Percentiles rank a stretch among this genome's conserved stretches.
Conservation (phyloP, 2,888 invertebrate species). For the Crepidodera aurea region DNA sequence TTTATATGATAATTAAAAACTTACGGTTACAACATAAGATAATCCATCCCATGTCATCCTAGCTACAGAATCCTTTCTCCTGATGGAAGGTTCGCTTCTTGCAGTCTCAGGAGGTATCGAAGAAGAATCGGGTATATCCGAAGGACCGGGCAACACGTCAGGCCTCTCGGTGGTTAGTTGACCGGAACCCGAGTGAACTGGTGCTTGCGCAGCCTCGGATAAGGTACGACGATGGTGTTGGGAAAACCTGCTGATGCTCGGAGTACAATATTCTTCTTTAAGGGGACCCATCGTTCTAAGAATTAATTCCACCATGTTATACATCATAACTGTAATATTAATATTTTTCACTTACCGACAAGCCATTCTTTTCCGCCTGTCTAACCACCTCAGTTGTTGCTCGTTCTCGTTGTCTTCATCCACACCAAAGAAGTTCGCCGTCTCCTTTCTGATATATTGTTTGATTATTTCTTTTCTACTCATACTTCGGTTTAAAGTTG, state of each 20-base stretch:
- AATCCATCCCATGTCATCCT: conserved; percentile 83
- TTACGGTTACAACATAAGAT: conserved; percentile 81
- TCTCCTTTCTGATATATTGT: conserved; percentile 79
- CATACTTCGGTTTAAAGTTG: conserved; percentile 58
- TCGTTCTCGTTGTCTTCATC: conserved; percentile 79
- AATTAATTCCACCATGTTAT: no score
- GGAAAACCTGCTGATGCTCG: conserved; percentile 43
- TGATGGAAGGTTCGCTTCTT: conserved; percentile 56
- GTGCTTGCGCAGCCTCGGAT: conserved; percentile 34
- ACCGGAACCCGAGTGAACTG: conserved; percentile 44
- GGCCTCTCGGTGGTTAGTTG: conserved; percentile 57
- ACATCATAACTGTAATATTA: background rate
- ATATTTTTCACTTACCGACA: conserved; percentile 67
- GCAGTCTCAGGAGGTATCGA: conserved; percentile 60
- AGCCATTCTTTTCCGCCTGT: conserved; percentile 80
- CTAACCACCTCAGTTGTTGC: conserved; percentile 73
- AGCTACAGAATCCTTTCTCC: conserved; percentile 82
- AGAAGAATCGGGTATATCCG: conserved; percentile 54
- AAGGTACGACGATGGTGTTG: conserved; percentile 33
- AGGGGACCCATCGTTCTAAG: conserved; percentile 65
- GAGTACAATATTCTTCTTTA: conserved; percentile 62
- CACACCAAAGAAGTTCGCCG: conserved; percentile 86
- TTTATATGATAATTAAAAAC: no score
- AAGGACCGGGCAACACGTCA: conserved; percentile 61
- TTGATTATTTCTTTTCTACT: conserved; percentile 63